Evolutionary conservation across 1,140 invertebrate genomes (phyloP).

Genomic region (Pararge aegeria): DNA sequence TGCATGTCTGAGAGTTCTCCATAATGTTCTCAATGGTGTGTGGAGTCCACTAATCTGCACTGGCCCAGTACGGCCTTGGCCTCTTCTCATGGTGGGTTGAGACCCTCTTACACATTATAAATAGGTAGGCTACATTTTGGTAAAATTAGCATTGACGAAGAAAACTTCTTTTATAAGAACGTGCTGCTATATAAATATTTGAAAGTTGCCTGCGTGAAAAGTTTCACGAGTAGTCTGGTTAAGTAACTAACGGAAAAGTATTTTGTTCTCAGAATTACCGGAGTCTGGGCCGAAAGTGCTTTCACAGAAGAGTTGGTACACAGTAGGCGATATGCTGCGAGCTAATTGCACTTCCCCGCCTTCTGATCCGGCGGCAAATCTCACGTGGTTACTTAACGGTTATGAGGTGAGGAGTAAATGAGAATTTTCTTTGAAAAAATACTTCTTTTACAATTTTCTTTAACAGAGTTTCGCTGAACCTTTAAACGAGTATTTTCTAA

Average conservation of each 20-base stretch:
- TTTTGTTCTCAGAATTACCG: constrained; percentile 81
- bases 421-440: constrained; percentile 1
- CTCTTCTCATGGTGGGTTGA: too few relatives aligned
- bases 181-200: not conserved
- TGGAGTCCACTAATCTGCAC: too few relatives aligned
- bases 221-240: not conserved
- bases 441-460: not conserved
- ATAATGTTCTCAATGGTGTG: too few relatives aligned
- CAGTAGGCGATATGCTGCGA: constrained; percentile 85
- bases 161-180: not conserved
- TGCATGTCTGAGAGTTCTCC: too few relatives aligned
- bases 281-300: constrained; percentile 83
- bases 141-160: not conserved
- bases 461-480: not conserved
- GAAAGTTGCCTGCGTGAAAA: not conserved
- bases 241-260: not conserved
- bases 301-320: constrained; percentile 86
- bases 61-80: too few relatives aligned
- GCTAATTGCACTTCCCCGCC: constrained; percentile 88
- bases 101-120: too few relatives aligned
- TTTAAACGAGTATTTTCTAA: not conserved
- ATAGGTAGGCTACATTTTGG: too few relatives aligned
- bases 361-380: constrained; percentile 87
- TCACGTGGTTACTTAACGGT: constrained; percentile 90
- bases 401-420: constrained; percentile 81